Conservation (phyloP, 1,140 invertebrate species). For the Sesamia nonagrioides region DNA sequence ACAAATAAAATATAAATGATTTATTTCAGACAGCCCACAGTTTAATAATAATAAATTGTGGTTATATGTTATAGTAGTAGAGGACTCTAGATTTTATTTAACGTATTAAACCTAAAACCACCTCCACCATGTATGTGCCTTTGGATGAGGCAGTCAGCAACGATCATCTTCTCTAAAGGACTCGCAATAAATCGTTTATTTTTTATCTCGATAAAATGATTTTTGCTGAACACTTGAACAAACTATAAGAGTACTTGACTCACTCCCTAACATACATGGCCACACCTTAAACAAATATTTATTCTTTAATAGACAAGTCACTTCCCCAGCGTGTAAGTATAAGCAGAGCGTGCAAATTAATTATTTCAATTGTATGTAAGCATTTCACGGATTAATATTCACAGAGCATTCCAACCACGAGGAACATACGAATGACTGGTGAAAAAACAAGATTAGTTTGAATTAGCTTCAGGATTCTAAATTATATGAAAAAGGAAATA, state of each 20-base stretch:
- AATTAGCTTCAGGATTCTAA: slow-evolving; percentile 30
- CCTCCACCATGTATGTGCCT: too few species aligned
- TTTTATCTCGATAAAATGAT: slow-evolving; percentile 28
- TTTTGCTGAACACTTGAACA: slow-evolving; percentile 6
- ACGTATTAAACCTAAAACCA: too few species aligned
- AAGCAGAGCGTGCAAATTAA: neutral
- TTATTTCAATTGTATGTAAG: slow-evolving; percentile 22
- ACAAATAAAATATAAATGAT: too few species aligned
- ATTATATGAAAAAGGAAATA: neutral
- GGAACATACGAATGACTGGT: neutral
- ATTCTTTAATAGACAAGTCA: slow-evolving; percentile 15
- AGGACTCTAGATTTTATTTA: too few species aligned
- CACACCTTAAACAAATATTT: neutral
- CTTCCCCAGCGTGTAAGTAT: neutral
- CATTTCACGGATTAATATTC: slow-evolving; percentile 1
- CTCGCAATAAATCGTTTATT: slow-evolving; percentile 13
- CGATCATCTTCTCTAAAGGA: too few species aligned
- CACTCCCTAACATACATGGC: neutral
- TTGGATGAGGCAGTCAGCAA: too few species aligned
- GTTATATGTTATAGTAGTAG: too few species aligned
- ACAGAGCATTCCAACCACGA: slow-evolving; percentile 12
- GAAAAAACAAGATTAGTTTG: slow-evolving; percentile 9
- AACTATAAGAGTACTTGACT: slow-evolving; percentile 4
- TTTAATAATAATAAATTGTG: too few species aligned
- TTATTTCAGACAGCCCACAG: too few species aligned